Evolutionary conservation across 2,888 invertebrate species (phyloP).

Genomic region (Caenorhabditis angaria): DNA sequence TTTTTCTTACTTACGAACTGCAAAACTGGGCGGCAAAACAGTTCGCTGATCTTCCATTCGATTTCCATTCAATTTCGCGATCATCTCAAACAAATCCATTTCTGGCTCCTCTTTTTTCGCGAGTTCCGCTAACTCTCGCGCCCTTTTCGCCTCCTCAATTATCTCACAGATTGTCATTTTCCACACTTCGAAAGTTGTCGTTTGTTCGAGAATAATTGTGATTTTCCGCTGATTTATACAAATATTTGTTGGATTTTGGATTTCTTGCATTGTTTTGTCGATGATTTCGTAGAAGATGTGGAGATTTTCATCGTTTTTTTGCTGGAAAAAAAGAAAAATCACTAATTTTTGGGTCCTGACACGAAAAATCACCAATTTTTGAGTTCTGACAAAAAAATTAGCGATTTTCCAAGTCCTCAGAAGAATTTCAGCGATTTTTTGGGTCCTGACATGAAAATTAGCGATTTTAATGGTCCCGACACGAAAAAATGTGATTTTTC

Average conservation of each 20-base stretch:
- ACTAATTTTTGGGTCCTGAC: too few relatives aligned
- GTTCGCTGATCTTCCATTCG: background rate
- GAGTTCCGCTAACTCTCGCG: background rate
- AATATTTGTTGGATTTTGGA: background rate
- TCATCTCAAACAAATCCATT: background rate
- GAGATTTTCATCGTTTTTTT: background rate
- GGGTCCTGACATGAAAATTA: too few relatives aligned
- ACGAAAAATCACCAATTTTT: too few relatives aligned
- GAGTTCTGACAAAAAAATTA: too few relatives aligned
- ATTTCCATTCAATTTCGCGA: background rate
- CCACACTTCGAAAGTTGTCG: background rate
- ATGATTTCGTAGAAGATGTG: background rate
- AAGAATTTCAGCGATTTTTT: too few relatives aligned
- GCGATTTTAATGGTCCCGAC: too few relatives aligned
- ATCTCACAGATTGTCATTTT: background rate
- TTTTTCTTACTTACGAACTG: background rate
- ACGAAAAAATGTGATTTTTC: too few relatives aligned
- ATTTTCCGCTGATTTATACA: background rate
- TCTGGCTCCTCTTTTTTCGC: conserved; percentile 8
- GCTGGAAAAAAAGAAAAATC: too few relatives aligned
- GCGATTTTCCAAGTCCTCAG: too few relatives aligned
- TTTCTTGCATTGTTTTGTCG: background rate
- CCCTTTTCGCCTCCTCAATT: conserved; percentile 3
- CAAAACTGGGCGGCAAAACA: background rate
- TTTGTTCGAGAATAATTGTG: background rate